Evolutionary conservation across 2,113 vertebrate species (phyloP).

Genomic region (Choloepus hoffmanni): DNA sequence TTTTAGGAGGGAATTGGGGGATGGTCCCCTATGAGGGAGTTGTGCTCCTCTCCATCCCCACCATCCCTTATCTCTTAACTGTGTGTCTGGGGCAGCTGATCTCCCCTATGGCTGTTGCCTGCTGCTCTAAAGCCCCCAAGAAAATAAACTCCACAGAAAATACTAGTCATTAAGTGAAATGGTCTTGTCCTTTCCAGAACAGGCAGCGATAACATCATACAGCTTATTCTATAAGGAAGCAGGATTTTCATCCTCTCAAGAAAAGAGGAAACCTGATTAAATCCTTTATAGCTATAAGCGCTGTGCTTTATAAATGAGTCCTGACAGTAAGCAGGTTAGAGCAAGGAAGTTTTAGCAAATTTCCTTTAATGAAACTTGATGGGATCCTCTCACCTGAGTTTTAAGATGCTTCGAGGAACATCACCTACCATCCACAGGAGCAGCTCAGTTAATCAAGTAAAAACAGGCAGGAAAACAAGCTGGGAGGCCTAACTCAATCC

Average conservation of each 20-base stretch:
- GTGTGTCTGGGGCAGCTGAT: background rate
- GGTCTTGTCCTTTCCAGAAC: slow-evolving; percentile 44
- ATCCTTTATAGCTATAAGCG: slow-evolving; percentile 82
- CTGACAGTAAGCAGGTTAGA: slow-evolving; percentile 85
- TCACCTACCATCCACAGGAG: slow-evolving; percentile 64
- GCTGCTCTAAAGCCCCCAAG: background rate
- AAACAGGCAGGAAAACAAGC: slow-evolving; percentile 22
- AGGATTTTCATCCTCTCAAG: slow-evolving; percentile 78
- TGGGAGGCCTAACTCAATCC: background rate
- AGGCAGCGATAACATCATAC: slow-evolving; percentile 64
- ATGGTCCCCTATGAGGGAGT: background rate
- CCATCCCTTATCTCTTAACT: too few species aligned
- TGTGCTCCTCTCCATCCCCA: background rate
- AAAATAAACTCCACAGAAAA: slow-evolving; percentile 30
- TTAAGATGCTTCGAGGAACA: slow-evolving; percentile 79
- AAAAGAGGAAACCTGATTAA: slow-evolving; percentile 83
- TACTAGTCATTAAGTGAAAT: background rate
- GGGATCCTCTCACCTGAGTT: slow-evolving; percentile 83
- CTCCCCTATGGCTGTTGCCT: background rate
- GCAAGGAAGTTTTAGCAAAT: slow-evolving; percentile 83
- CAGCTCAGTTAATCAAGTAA: slow-evolving; percentile 62
- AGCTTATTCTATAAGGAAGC: slow-evolving; percentile 74
- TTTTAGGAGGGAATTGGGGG: background rate
- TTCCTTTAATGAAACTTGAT: slow-evolving; percentile 84
- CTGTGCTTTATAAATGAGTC: slow-evolving; percentile 80